phyloP scores from a whole-genome alignment of 2,113 vertebrate genomes.

The Grammomys surdaster region DNA sequence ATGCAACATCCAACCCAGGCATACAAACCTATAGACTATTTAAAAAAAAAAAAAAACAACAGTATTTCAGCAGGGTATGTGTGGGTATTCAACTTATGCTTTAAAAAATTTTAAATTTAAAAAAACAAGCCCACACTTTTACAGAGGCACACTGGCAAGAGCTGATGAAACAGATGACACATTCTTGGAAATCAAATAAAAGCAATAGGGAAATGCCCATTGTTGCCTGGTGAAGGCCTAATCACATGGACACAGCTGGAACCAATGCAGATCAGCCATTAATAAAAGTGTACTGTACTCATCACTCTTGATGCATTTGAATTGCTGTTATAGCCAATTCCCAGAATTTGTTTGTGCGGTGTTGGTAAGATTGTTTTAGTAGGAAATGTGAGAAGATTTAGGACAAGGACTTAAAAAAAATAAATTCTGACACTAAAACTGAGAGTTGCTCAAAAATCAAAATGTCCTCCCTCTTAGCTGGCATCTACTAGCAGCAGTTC shows the following conservation, averaged over 20 bases:
- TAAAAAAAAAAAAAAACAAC: constrained; percentile 72
- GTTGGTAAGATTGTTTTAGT: constrained; percentile 70
- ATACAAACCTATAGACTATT: constrained; percentile 84
- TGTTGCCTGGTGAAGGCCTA: constrained; percentile 87
- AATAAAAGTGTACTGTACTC: constrained; percentile 87
- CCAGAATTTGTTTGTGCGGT: constrained; percentile 75
- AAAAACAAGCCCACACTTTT: constrained; percentile 79
- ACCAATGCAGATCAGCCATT: constrained; percentile 88
- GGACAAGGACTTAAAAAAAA: not conserved
- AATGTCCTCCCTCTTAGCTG: constrained; percentile 82
- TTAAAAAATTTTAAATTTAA: constrained; percentile 80
- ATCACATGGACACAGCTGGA: constrained; percentile 90
- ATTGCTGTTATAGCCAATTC: constrained; percentile 77
- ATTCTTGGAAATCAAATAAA: constrained; percentile 91
- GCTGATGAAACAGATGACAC: constrained; percentile 88
- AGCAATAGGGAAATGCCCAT: constrained; percentile 88
- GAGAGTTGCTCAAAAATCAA: constrained; percentile 76
- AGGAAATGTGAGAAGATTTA: constrained; percentile 67
- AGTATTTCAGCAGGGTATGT: constrained; percentile 86
- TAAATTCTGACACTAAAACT: constrained; percentile 69
- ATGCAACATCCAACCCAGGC: constrained; percentile 78
- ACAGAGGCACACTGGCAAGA: constrained; percentile 85
- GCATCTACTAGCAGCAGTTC: constrained; percentile 76
- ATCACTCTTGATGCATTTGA: constrained; percentile 84
- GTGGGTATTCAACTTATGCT: constrained; percentile 86